Evolutionary conservation across 2,888 invertebrate genomes (phyloP), one percentile per base, ranked within the genome.

Genomic region (Agrilus cyanescens): DNA sequence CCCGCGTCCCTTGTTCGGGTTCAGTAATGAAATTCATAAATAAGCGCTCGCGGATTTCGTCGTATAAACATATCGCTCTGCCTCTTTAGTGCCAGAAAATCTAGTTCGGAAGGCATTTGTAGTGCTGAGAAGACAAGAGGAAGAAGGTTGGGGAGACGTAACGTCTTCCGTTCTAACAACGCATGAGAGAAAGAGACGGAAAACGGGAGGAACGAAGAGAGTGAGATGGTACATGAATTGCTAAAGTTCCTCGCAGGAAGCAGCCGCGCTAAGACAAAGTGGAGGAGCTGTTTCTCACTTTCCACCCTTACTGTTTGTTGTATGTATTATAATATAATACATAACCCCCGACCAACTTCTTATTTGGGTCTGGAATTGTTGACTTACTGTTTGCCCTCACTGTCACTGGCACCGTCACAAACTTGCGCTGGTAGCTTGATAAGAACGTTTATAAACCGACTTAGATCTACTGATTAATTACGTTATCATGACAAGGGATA

Each of bases 21-120:
- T 10, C 25, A 10, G 10, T 25, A 25, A 25, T 25, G 25, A 25
- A 25, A 25, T 25, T 25, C 25, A 25, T 25, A 25, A 25, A 25
- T 25, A 25, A 25, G 10, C 10, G 25, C 25, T 25, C 25, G 25
- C 25, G 25, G 25, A 54, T 56, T 56, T 54, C 58, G 55, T 59
- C 60, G 60, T 59, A 62, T 61, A 62, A 63, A 63, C 62, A 62
- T 63, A 63, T 63, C 63, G 59, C 61, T 25, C 25, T 53, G 56
- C 55, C 57, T 58, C 57, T 57, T 57, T 57, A 57, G 58, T 56
- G 57, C 55, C 57, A 57, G 59, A 61, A 63, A 63, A 62, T 63
- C 64, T 58, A 62, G 60, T 62, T 62, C 62, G 62, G 64, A 64
- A 63, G 64, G 57, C 63, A 63, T 64, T 63, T 62, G 62, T 62